Evolutionary conservation across 1,140 invertebrate species (phyloP).

Genomic region (Achroia grisella): DNA sequence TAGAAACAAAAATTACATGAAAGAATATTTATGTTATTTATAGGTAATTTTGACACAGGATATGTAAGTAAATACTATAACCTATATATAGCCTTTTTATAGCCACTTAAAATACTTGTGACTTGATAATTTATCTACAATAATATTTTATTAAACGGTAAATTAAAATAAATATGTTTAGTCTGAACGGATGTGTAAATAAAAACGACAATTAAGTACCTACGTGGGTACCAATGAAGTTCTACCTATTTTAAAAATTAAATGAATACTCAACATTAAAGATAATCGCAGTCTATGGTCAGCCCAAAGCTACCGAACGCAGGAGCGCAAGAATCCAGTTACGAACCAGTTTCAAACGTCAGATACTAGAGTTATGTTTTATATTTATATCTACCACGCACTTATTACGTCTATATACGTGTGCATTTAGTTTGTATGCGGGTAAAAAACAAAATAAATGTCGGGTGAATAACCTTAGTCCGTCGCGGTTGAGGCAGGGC

Average conservation of each 20-base stretch:
- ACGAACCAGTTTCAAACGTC: constrained; percentile 49
- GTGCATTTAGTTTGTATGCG: constrained; percentile 60
- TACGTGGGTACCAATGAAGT: background rate
- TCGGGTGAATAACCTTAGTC: constrained; percentile 46
- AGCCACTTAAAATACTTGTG: no score
- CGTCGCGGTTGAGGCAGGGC: constrained; percentile 54
- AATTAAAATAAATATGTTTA: no score
- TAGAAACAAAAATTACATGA: no score
- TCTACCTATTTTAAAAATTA: constrained; percentile 8
- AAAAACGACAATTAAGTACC: no score
- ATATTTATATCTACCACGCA: constrained; percentile 48
- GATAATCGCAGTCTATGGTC: constrained; percentile 8
- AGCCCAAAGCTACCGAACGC: constrained; percentile 37
- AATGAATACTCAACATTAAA: constrained; percentile 14
- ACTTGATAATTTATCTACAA: no score
- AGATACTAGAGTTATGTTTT: constrained; percentile 51
- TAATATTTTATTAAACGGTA: no score
- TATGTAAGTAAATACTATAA: no score
- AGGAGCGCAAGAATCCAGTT: constrained; percentile 40
- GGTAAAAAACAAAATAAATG: constrained; percentile 62
- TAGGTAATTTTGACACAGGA: no score
- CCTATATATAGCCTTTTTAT: no score
- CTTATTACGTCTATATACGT: constrained; percentile 49
- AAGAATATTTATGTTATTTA: no score
- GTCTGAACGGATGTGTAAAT: no score